Evolutionary conservation across 2,888 invertebrate species (phyloP).

Genomic region (Caenorhabditis afra): DNA sequence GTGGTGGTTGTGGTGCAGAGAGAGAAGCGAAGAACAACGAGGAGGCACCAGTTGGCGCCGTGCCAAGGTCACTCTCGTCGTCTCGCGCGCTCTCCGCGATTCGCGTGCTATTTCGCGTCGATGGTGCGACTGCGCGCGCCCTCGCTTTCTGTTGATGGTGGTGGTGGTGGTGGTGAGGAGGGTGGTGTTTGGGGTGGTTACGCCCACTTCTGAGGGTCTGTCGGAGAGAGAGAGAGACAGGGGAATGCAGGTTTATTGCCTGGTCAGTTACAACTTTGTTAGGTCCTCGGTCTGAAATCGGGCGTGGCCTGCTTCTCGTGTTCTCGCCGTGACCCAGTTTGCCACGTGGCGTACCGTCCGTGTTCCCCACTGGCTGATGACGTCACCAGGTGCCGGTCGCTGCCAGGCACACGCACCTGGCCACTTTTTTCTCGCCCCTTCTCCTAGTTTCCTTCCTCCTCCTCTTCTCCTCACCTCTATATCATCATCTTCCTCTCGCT

Average conservation of each 20-base stretch:
- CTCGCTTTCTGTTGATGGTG: not conserved
- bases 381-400: conserved; percentile 47
- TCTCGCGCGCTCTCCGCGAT: no score
- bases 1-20: not conserved
- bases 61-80: conserved; percentile 18
- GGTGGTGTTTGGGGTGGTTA: conserved; percentile 1
- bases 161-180: not conserved
- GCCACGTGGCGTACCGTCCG: no score
- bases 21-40: no score
- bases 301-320: no score
- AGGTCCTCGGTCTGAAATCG: no score
- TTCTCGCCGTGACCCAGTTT: no score
- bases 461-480: not conserved
- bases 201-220: no score
- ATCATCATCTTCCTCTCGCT: conserved; percentile 7
- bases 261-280: no score
- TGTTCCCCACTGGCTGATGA: conserved; percentile 25
- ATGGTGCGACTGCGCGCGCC: conserved; percentile 1
- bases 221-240: no score
- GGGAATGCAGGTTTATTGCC: no score
- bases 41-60: conserved; percentile 21
- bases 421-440: conserved; percentile 26
- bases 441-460: not conserved
- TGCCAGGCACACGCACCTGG: conserved; percentile 57
- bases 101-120: not conserved